Percentiles rank a stretch among this genome's conserved stretches.
Evolutionary conservation across 1,140 invertebrate genomes (phyloP).

Genomic region (Dreissena rostriformis): DNA sequence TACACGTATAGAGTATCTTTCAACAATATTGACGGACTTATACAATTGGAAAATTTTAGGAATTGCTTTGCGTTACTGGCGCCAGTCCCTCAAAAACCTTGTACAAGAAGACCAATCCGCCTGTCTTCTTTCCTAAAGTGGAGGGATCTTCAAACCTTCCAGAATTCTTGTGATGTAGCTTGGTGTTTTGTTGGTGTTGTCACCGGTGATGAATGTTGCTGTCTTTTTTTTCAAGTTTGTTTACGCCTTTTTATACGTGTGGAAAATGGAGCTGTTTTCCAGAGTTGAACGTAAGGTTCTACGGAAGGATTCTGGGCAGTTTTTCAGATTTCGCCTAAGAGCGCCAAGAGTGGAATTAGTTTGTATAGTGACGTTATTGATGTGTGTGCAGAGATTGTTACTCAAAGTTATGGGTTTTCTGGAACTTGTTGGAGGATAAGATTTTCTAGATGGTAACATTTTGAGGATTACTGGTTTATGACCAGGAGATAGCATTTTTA

Average conservation of each 20-base stretch:
- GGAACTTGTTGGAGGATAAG: constrained; percentile 24
- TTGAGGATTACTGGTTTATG: constrained; percentile 14
- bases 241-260: not conserved
- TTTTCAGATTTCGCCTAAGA: not conserved
- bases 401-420: constrained; percentile 8
- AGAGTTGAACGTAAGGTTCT: not conserved
- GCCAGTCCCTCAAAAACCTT: not conserved
- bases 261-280: not conserved
- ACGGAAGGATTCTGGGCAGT: not conserved
- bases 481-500: constrained; percentile 49
- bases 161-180: not conserved
- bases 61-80: no score
- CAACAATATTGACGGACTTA: no score
- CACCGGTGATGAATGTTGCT: not conserved
- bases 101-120: not conserved
- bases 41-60: no score
- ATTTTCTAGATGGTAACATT: constrained; percentile 18
- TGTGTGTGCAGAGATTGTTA: not conserved
- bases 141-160: not conserved
- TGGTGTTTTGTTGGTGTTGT: not conserved
- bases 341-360: not conserved
- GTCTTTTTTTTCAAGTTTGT: not conserved
- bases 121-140: not conserved
- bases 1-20: no score
- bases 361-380: not conserved